Percentiles rank a stretch among this genome's conserved stretches.
phyloP scores from a whole-genome alignment of 2,797 vertebrate genomes.

The Helarctos malayanus region DNA sequence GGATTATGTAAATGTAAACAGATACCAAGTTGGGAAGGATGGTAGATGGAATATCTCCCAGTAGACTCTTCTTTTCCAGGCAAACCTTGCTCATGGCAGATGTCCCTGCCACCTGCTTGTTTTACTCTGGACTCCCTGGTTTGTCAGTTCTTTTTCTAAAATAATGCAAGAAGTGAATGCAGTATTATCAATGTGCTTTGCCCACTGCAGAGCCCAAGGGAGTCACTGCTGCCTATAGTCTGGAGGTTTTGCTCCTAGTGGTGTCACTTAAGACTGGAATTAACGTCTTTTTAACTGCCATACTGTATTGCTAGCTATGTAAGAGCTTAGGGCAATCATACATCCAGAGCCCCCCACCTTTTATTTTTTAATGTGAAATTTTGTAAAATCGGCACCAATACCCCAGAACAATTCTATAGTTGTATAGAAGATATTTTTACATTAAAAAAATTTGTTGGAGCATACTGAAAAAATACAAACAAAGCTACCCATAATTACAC shows the following conservation, averaged over 20 bases:
- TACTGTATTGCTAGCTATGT: background rate
- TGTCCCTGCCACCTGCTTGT: conserved; percentile 62
- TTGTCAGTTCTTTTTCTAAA: conserved; percentile 63
- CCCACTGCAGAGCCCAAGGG: background rate
- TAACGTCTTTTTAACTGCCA: background rate
- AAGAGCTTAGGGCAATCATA: conserved; percentile 3
- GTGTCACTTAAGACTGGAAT: conserved; percentile 47
- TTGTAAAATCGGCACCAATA: conserved; percentile 31
- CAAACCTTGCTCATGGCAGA: conserved; percentile 19
- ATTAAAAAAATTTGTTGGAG: conserved; percentile 41
- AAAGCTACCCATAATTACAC: conserved; percentile 7
- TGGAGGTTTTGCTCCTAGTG: conserved; percentile 40
- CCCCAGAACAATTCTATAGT: conserved; percentile 17
- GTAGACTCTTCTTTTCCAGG: conserved; percentile 53
- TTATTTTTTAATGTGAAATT: conserved; percentile 4
- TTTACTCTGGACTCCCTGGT: conserved; percentile 12
- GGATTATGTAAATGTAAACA: conserved; percentile 3
- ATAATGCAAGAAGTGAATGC: background rate
- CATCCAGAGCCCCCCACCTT: background rate
- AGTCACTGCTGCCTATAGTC: background rate
- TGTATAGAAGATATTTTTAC: conserved; percentile 60
- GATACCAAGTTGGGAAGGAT: background rate
- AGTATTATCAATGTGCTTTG: conserved; percentile 32
- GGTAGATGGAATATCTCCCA: background rate
- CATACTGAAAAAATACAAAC: conserved; percentile 44